Evolutionary conservation across 2,113 vertebrate genomes (phyloP), one percentile per base, ranked within the genome.

Genomic region (Pachyramphus minor): DNA sequence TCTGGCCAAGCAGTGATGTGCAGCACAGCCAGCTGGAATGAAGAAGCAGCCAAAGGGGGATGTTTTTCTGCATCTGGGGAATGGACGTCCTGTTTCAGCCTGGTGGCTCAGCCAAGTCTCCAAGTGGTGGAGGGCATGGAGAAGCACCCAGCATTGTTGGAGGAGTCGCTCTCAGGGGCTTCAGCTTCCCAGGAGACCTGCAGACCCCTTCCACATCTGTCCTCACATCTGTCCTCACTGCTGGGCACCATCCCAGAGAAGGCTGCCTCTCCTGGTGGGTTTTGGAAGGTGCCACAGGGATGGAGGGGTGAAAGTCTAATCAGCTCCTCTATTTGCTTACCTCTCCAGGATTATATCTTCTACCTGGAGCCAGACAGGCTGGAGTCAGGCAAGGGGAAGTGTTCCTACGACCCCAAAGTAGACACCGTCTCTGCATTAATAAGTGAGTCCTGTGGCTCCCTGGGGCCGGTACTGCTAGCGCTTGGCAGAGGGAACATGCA

Each of bases 341-440:
- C 96, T 83, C 84, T 95, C 72, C 97, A 99, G 99, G 99, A 99
- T 97, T 99, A 99, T 91, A 98, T 99, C 97, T 99, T 99, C 97
- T 98, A 99, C 87, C 97, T 99, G 98, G 99, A 99, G 96, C 99
- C 99, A 4, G 99, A 99, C 91, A 99, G 98, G 97, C 98, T 99
- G 93, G 99, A 99, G 98, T 99, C 99, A 21, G 99, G 99, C 94
- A 99, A 99, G 97, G 99, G 99, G 92, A 99, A 99, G 96, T 99
- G 99, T 96, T 99, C 99, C 3, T 99, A 99, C 2, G 99, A 99
- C 97, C 99, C 99, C 94, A 99, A 99, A 98, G 98, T 99, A 87
- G 99, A 99, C 98, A 99, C 99, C 3, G 99, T 99, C 82, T 99
- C 99, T 7, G 98, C 99, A 25, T 98, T 99, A 96, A 99, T 99